A percentile compares a stretch with the other conserved stretches of the same genome.
These are phyloP conservation scores for Ptychobarbus kaznakovi DNA, from an alignment of 2,797 vertebrate genomes.

Conservation along the genomic window DNA sequence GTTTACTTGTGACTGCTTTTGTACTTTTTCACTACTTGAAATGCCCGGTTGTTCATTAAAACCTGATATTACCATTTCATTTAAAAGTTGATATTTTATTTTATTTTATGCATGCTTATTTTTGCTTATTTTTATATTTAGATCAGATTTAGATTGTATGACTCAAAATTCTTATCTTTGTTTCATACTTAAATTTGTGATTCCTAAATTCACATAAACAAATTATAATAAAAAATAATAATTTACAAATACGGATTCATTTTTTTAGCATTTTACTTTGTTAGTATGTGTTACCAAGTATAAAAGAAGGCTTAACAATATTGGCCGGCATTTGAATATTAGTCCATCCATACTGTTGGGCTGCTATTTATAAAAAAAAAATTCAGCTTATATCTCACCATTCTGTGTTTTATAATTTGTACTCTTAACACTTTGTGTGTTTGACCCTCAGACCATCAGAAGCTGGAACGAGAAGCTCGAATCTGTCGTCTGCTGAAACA, in stretches of 20 bases:
- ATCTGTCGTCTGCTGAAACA: slow-evolving; percentile 97
- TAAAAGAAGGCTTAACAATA: neutral
- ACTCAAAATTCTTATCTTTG: neutral
- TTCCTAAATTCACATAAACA: neutral
- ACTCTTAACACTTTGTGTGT: neutral
- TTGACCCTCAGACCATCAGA: slow-evolving; percentile 91
- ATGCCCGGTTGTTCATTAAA: too few species aligned
- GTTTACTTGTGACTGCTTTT: neutral
- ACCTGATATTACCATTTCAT: too few species aligned
- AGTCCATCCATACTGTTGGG: neutral
- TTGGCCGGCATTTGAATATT: neutral
- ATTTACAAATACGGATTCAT: neutral
- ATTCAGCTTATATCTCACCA: neutral
- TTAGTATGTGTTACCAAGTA: neutral
- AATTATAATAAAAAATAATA: neutral
- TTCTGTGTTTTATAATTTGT: neutral
- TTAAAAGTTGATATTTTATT: neutral
- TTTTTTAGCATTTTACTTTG: too few species aligned
- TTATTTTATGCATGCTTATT: neutral
- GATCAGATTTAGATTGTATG: neutral
- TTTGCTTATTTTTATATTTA: neutral
- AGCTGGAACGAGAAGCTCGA: slow-evolving; percentile 95
- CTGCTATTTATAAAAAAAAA: neutral
- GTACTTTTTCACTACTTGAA: too few species aligned
- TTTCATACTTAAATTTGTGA: neutral